Percentiles rank a stretch among this genome's conserved stretches.
These are phyloP conservation scores for Drosophila nebulosa DNA, from an alignment of 1,140 invertebrate species.

Conservation along the genomic window DNA sequence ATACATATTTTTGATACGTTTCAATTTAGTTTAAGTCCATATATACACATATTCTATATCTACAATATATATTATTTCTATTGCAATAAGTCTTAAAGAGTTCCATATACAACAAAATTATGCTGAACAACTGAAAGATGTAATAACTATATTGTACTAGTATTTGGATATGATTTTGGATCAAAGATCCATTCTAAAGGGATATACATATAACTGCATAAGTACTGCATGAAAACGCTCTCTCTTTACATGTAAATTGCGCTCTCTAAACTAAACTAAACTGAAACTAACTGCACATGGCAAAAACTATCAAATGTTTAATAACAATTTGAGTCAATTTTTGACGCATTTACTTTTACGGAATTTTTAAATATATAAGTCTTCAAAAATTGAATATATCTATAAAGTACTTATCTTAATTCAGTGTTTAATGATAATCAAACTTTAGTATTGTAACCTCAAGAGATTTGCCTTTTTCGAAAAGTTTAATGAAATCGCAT, in stretches of 20 bases:
- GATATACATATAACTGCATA: background rate
- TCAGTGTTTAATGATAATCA: constrained; percentile 50
- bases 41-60: constrained; percentile 18
- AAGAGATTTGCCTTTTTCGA: constrained; percentile 69
- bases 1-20: constrained; percentile 76
- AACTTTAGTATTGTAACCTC: constrained; percentile 61
- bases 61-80: background rate
- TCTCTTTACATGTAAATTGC: constrained; percentile 26
- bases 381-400: constrained; percentile 34
- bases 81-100: constrained; percentile 47
- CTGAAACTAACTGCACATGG: constrained; percentile 30
- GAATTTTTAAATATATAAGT: constrained; percentile 65
- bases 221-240: constrained; percentile 5
- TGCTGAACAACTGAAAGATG: constrained; percentile 41
- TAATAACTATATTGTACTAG: constrained; percentile 22
- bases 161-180: constrained; percentile 54
- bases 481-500: constrained; percentile 68
- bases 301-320: constrained; percentile 56
- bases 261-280: constrained; percentile 33
- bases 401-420: constrained; percentile 42
- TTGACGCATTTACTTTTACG: constrained; percentile 78
- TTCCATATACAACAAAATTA: constrained; percentile 61
- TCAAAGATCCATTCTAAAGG: constrained; percentile 23
- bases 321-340: constrained; percentile 70
- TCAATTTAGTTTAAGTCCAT: constrained; percentile 47